Evolutionary conservation across 2,797 vertebrate species (phyloP).

Genomic region (Artibeus jamaicensis): DNA sequence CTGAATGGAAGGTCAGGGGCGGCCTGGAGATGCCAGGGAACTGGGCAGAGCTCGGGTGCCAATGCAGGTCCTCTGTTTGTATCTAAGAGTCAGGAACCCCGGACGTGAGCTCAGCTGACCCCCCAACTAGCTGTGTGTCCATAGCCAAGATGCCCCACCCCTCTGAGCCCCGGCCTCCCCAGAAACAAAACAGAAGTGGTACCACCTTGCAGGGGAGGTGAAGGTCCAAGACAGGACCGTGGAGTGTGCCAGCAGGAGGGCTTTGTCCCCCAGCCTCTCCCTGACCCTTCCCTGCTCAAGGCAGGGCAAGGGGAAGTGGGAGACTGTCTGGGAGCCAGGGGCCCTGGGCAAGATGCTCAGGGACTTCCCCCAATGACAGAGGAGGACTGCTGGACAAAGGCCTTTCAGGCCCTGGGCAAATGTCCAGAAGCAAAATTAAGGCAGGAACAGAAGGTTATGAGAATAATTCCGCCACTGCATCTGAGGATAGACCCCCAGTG

Average conservation of each 20-base stretch:
- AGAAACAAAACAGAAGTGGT: background rate
- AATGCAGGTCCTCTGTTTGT: background rate
- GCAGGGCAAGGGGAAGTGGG: too few species aligned
- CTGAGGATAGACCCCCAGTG: background rate
- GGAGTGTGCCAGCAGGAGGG: too few species aligned
- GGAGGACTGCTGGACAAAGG: background rate
- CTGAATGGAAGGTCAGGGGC: background rate
- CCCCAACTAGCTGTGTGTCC: background rate
- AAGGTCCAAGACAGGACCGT: accelerated
- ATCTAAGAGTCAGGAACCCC: background rate
- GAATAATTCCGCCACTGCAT: background rate
- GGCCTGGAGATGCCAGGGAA: background rate
- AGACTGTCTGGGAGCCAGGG: background rate
- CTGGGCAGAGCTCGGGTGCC: background rate
- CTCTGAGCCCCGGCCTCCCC: too few species aligned
- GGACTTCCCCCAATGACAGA: background rate
- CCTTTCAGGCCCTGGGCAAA: background rate
- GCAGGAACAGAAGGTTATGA: too few species aligned
- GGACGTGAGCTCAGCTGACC: background rate
- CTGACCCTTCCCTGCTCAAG: background rate
- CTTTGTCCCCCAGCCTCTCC: too few species aligned
- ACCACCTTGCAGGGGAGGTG: background rate
- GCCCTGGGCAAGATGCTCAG: background rate
- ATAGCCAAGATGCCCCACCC: background rate
- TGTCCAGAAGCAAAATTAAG: background rate